A percentile compares a stretch with the other conserved stretches of the same genome.
phyloP scores from a whole-genome alignment of 2,113 vertebrate genomes.

The Bos taurus region DNA sequence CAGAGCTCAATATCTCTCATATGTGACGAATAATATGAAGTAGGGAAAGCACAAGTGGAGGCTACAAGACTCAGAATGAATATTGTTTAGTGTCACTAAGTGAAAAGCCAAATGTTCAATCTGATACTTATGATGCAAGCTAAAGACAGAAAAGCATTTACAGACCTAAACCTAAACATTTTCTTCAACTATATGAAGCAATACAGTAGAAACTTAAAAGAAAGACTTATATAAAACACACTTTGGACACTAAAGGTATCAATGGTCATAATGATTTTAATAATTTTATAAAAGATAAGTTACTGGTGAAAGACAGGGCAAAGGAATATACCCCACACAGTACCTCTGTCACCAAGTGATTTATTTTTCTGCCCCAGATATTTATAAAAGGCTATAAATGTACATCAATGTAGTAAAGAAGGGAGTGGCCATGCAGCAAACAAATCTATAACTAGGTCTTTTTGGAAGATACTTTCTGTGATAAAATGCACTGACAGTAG shows the following conservation, averaged over 20 bases:
- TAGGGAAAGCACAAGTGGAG: conserved; percentile 47
- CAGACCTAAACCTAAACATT: conserved; percentile 37
- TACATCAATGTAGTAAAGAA: neutral
- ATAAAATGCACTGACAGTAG: neutral
- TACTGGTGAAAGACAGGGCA: neutral
- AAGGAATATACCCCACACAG: neutral
- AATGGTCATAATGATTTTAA: neutral
- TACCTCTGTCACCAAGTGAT: neutral
- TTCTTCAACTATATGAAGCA: conserved; percentile 58
- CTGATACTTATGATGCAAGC: conserved; percentile 56
- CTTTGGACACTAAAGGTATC: neutral
- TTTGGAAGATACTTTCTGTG: neutral
- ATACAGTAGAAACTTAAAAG: conserved; percentile 23
- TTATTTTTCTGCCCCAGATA: neutral
- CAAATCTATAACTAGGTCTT: neutral
- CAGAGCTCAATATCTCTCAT: conserved; percentile 51
- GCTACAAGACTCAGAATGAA: conserved; percentile 51
- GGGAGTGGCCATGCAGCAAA: neutral
- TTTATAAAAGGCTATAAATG: neutral
- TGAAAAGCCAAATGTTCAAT: neutral
- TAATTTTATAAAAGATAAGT: neutral
- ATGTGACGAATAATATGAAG: conserved; percentile 54
- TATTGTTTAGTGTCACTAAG: conserved; percentile 55
- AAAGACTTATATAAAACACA: conserved; percentile 16
- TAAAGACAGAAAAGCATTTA: conserved; percentile 48